Evolutionary conservation across 2,888 invertebrate genomes (phyloP).

Genomic region (Beris morrisii): DNA sequence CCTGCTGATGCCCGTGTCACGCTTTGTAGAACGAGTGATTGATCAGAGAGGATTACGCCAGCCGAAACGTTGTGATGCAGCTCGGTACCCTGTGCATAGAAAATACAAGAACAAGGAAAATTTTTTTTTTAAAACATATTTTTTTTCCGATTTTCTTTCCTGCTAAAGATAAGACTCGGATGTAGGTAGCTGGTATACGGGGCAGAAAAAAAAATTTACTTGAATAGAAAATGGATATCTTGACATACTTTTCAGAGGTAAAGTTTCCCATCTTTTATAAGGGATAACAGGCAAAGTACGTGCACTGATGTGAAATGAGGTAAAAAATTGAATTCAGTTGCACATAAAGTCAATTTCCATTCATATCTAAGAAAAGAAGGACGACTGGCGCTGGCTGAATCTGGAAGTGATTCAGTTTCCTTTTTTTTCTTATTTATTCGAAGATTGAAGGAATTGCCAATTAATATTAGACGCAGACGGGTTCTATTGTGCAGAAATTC

Average conservation of each 20-base stretch:
- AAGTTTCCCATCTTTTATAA: slow-evolving; percentile 20
- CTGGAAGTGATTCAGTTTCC: too few relatives aligned
- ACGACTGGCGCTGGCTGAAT: too few relatives aligned
- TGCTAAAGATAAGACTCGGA: background rate
- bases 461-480: too few relatives aligned
- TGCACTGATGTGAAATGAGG: slow-evolving; percentile 30
- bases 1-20: slow-evolving; percentile 82
- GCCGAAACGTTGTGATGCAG: slow-evolving; percentile 80
- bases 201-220: background rate
- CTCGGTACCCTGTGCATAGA: slow-evolving; percentile 68
- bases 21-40: slow-evolving; percentile 82
- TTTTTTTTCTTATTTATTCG: too few relatives aligned
- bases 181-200: too few relatives aligned
- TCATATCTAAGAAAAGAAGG: slow-evolving; percentile 5
- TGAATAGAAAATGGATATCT: slow-evolving; percentile 31
- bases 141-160: background rate
- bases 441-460: too few relatives aligned
- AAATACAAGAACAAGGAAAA: too few relatives aligned
- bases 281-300: slow-evolving; percentile 4
- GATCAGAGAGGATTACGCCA: slow-evolving; percentile 82
- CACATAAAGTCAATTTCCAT: slow-evolving; percentile 20
- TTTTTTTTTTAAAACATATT: background rate
- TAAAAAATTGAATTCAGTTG: slow-evolving; percentile 31
- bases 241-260: slow-evolving; percentile 26
- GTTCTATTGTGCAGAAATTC: too few relatives aligned